A percentile compares a stretch with the other conserved stretches of the same genome.
Conservation (phyloP, 2,113 vertebrate genomes). For the Planiliza haematocheilus region DNA sequence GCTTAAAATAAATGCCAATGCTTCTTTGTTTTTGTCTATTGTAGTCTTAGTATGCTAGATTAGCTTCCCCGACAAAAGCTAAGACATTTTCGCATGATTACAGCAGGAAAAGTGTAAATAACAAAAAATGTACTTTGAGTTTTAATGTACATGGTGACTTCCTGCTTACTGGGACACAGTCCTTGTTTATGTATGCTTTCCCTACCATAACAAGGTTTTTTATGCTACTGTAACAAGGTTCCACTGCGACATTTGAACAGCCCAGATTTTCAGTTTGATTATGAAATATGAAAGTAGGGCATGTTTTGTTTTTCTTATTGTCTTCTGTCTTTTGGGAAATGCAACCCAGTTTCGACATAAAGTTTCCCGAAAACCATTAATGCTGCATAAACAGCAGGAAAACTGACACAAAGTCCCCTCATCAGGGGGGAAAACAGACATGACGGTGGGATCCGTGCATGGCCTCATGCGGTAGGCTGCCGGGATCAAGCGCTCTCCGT, state of each 20-base stretch:
- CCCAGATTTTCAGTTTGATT: slow-evolving; percentile 10
- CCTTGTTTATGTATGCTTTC: no score
- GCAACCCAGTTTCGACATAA: slow-evolving; percentile 21
- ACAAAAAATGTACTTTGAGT: no score
- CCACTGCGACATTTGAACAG: neutral
- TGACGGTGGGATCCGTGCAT: slow-evolving; percentile 46
- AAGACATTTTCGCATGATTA: no score
- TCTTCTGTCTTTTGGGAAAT: slow-evolving; percentile 20
- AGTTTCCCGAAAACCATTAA: slow-evolving; percentile 32
- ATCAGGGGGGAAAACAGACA: slow-evolving; percentile 29
- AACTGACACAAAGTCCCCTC: slow-evolving; percentile 16
- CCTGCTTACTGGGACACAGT: no score
- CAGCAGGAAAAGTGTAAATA: no score
- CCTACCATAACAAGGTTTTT: no score
- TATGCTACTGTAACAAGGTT: no score
- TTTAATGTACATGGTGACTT: no score
- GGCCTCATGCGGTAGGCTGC: slow-evolving; percentile 28
- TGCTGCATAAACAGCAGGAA: slow-evolving; percentile 44
- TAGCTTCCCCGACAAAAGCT: no score
- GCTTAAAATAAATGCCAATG: no score
- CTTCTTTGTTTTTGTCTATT: no score
- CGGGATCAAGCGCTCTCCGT: slow-evolving; percentile 46
- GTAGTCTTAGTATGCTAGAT: no score
- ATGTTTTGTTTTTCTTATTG: neutral
- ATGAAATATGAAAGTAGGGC: neutral